Evolutionary conservation across 2,113 vertebrate species (phyloP).

Genomic region (Sylvia atricapilla): DNA sequence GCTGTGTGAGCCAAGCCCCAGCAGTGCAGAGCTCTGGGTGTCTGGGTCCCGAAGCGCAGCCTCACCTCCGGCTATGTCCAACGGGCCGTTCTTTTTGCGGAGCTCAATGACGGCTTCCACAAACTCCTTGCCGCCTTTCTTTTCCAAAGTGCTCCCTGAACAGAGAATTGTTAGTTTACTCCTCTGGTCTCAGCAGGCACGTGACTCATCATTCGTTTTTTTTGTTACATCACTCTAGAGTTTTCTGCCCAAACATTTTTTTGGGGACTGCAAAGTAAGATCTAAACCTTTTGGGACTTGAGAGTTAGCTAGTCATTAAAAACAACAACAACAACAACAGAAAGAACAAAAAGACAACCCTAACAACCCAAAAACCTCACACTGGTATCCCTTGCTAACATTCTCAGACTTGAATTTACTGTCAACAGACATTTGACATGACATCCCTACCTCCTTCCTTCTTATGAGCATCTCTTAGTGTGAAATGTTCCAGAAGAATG

Average conservation of each 20-base stretch:
- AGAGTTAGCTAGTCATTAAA: conserved; percentile 53
- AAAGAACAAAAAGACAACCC: conserved; percentile 52
- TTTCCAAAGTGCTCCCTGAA: conserved; percentile 92
- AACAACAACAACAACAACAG: conserved; percentile 55
- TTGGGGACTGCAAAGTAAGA: conserved; percentile 77
- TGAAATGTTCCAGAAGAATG: conserved; percentile 5
- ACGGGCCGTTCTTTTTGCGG: conserved; percentile 93
- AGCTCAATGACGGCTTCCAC: conserved; percentile 88
- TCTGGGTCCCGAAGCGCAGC: neutral
- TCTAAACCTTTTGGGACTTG: conserved; percentile 72
- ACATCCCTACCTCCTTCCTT: conserved; percentile 41
- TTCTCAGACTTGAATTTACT: neutral
- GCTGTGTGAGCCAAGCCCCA: neutral
- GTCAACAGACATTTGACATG: neutral
- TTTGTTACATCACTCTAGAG: conserved; percentile 25
- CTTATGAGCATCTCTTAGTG: neutral
- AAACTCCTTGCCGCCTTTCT: conserved; percentile 96
- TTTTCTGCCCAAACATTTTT: conserved; percentile 63
- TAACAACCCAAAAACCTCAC: conserved; percentile 52
- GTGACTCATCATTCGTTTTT: neutral
- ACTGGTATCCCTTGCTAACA: neutral
- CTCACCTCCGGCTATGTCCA: conserved; percentile 95
- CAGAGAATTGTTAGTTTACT: conserved; percentile 57
- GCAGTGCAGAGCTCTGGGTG: accelerated
- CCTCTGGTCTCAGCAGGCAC: neutral